Percentiles rank a stretch among this genome's conserved stretches.
Evolutionary conservation across 2,113 vertebrate genomes (phyloP).

Genomic region (Turdus rufiventris): DNA sequence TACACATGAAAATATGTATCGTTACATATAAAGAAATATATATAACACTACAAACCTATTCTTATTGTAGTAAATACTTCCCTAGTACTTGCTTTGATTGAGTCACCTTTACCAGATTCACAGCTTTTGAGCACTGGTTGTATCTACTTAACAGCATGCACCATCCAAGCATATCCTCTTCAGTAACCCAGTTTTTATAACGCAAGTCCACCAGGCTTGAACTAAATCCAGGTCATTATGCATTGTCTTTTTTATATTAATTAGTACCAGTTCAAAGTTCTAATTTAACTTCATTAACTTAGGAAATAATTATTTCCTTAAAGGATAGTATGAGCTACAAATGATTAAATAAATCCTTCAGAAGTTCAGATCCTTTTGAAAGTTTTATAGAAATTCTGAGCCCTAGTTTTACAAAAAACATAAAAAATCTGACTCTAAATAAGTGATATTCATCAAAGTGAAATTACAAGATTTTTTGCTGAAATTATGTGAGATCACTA

Average conservation of each 20-base stretch:
- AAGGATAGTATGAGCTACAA: neutral
- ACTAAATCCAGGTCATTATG: neutral
- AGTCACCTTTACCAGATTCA: neutral
- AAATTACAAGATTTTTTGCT: neutral
- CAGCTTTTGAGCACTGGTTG: neutral
- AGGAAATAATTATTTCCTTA: neutral
- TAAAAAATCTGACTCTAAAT: neutral
- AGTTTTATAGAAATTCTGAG: neutral
- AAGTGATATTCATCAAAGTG: neutral
- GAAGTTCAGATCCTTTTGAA: neutral
- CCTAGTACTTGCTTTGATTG: neutral
- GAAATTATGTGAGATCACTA: neutral
- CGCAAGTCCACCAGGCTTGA: neutral
- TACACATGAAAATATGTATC: neutral
- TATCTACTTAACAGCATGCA: neutral
- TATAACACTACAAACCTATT: neutral
- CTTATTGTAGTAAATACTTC: neutral
- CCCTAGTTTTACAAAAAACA: neutral
- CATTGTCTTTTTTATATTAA: neutral
- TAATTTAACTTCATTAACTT: neutral
- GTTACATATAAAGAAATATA: rapidly evolving
- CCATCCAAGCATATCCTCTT: neutral
- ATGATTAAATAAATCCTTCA: neutral
- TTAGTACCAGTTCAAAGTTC: neutral
- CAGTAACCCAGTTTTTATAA: neutral